phyloP scores from a whole-genome alignment of 2,797 vertebrate species.

The Harpagifer antarcticus region DNA sequence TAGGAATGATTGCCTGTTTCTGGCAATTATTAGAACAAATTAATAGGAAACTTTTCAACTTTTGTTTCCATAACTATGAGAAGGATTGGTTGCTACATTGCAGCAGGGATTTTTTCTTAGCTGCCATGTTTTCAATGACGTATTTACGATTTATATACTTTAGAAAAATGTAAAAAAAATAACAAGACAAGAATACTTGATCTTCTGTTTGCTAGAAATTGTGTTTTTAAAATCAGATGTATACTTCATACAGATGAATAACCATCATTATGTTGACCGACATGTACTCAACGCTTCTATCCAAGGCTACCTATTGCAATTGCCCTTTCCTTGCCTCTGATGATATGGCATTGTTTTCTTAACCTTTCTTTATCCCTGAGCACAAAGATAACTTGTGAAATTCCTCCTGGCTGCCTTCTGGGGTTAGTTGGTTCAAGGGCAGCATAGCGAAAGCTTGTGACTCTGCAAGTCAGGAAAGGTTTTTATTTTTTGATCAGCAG shows the following conservation, averaged over 20 bases:
- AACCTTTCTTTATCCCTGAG: conserved; percentile 62
- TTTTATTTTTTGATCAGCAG: conserved; percentile 43
- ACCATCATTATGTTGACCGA: background rate
- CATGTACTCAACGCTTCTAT: conserved; percentile 8
- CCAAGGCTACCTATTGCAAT: conserved; percentile 18
- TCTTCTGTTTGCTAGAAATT: too few relatives aligned
- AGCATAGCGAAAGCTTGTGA: conserved; percentile 65
- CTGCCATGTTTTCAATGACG: too few relatives aligned
- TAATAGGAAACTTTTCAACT: too few relatives aligned
- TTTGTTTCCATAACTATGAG: too few relatives aligned
- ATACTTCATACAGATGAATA: background rate
- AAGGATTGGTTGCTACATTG: too few relatives aligned
- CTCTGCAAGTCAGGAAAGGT: conserved; percentile 23
- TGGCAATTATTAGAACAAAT: too few relatives aligned
- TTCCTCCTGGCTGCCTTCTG: conserved; percentile 71
- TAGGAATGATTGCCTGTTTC: too few relatives aligned
- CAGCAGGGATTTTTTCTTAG: too few relatives aligned
- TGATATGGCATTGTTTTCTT: conserved; percentile 68
- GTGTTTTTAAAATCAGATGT: too few relatives aligned
- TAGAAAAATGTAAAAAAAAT: too few relatives aligned
- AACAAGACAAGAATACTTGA: too few relatives aligned
- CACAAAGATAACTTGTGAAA: conserved; percentile 81
- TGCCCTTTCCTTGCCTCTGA: conserved; percentile 46
- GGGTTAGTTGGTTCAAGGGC: conserved; percentile 48
- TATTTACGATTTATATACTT: too few relatives aligned